A percentile compares a stretch with the other conserved stretches of the same genome.
phyloP scores from a whole-genome alignment of 2,888 invertebrate genomes.

The Deroplatys truncata region DNA sequence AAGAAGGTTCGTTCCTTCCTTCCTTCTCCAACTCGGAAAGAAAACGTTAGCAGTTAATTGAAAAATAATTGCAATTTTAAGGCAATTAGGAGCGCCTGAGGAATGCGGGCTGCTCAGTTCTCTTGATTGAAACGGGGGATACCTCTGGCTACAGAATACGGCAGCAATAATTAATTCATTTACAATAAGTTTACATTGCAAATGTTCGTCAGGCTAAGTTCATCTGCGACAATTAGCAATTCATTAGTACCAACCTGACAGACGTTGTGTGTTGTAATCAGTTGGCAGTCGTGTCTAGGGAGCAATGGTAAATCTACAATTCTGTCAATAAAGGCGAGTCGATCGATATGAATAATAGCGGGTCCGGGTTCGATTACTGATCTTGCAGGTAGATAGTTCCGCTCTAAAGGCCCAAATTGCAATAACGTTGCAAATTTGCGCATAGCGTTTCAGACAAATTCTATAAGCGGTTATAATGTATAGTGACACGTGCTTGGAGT shows the following conservation, averaged over 20 bases:
- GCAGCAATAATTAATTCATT: not conserved
- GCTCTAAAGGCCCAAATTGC: too few relatives aligned
- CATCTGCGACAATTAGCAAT: not conserved
- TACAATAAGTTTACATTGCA: not conserved
- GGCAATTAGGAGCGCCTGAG: not conserved
- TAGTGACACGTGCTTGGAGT: too few relatives aligned
- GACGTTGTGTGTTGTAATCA: not conserved
- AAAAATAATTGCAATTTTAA: not conserved
- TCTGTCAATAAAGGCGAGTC: not conserved
- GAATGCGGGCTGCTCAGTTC: not conserved
- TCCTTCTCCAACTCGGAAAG: not conserved
- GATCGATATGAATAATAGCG: not conserved
- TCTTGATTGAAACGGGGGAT: not conserved
- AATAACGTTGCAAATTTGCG: too few relatives aligned
- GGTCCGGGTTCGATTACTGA: too few relatives aligned
- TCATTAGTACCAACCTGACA: not conserved
- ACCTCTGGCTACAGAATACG: not conserved
- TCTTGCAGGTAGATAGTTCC: too few relatives aligned
- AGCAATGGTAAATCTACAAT: not conserved
- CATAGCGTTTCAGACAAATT: too few relatives aligned
- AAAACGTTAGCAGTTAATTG: not conserved
- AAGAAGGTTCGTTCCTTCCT: not conserved
- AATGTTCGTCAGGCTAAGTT: not conserved
- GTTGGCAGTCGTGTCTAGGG: not conserved
- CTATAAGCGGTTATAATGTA: too few relatives aligned